A percentile compares a stretch with the other conserved stretches of the same genome.
These are phyloP conservation scores for Semnornis frantzii DNA, from an alignment of 2,113 vertebrate genomes.

Conservation along the genomic window DNA sequence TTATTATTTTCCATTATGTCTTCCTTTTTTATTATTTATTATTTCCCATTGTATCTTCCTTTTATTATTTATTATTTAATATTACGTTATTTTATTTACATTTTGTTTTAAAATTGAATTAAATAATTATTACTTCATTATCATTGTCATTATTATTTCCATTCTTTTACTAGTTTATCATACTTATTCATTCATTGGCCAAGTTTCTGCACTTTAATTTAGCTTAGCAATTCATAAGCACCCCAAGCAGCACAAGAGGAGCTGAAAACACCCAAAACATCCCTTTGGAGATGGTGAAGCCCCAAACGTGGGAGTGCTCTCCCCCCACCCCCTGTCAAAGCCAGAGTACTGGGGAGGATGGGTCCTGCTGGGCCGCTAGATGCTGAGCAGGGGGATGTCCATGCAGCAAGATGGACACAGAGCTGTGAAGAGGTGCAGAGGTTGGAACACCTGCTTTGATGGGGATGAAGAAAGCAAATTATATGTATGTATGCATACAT, in stretches of 20 bases:
- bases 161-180: neutral
- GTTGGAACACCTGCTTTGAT: neutral
- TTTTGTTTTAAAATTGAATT: neutral
- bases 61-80: neutral
- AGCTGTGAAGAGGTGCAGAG: neutral
- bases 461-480: neutral
- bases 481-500: too few species aligned
- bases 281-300: accelerated
- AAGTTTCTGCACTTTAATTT: neutral
- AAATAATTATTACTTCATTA: neutral
- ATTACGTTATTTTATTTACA: neutral
- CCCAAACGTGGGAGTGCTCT: neutral
- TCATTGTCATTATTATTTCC: neutral
- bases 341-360: neutral
- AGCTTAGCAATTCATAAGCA: neutral
- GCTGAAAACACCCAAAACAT: neutral
- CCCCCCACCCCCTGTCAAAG: neutral
- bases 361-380: neutral
- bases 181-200: accelerated
- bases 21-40: neutral
- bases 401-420: neutral
- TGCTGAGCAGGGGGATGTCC: neutral
- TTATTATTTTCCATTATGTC: too few species aligned
- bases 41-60: neutral
- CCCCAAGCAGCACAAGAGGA: accelerated